Evolutionary conservation across 2,113 vertebrate species (phyloP).

Genomic region (Esox niger): DNA sequence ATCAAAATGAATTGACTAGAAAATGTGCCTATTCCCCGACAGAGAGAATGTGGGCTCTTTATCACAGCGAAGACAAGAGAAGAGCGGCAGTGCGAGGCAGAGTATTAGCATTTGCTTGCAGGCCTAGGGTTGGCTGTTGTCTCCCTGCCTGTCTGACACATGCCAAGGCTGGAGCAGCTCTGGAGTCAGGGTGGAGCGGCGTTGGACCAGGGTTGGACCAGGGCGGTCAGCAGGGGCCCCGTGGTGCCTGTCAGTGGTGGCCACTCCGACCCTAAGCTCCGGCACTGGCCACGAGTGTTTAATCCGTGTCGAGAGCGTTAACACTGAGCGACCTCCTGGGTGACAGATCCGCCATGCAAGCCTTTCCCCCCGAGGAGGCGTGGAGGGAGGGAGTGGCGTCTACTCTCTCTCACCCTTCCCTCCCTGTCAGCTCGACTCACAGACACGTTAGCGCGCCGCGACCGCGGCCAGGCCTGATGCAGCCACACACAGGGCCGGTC

Average conservation of each 20-base stretch:
- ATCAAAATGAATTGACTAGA: constrained; percentile 22
- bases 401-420: constrained; percentile 44
- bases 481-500: constrained; percentile 50
- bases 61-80: constrained; percentile 35
- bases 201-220: constrained; percentile 40
- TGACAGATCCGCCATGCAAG: constrained; percentile 91
- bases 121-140: constrained; percentile 49
- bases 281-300: constrained; percentile 81
- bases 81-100: constrained; percentile 39
- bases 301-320: constrained; percentile 93
- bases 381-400: constrained; percentile 51
- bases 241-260: constrained; percentile 80
- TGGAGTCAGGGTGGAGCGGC: neutral
- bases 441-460: constrained; percentile 54
- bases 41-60: constrained; percentile 41
- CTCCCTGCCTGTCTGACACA: constrained; percentile 60
- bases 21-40: constrained; percentile 10
- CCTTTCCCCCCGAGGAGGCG: constrained; percentile 62
- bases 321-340: constrained; percentile 87
- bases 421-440: constrained; percentile 69
- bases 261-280: constrained; percentile 81
- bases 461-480: constrained; percentile 34
- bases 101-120: constrained; percentile 60
- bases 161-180: constrained; percentile 44
- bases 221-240: constrained; percentile 57